Conservation (phyloP, 2,113 vertebrate genomes). For the Notothenia rossii region DNA sequence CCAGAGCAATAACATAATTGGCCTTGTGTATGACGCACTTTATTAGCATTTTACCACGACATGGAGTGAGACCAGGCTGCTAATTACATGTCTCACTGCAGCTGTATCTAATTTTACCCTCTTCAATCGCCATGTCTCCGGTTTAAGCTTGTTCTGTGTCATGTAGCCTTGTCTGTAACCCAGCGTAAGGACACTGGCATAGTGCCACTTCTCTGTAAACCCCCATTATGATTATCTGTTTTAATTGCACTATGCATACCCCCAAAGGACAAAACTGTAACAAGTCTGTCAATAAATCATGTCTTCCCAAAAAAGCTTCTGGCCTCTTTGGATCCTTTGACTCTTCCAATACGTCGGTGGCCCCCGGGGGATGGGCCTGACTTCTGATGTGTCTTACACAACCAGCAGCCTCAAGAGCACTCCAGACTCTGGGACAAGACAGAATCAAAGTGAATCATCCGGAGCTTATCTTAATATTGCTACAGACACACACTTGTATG, state of each 20-base stretch:
- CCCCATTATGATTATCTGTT: conserved; percentile 21
- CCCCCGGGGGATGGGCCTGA: conserved; percentile 1
- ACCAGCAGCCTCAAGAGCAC: conserved; percentile 19
- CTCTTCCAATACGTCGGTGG: conserved; percentile 17
- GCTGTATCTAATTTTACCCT: not conserved
- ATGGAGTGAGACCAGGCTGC: not conserved
- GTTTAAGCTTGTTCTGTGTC: not conserved
- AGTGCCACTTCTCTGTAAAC: conserved; percentile 15
- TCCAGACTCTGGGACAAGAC: conserved; percentile 16
- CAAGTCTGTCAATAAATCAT: conserved; percentile 53
- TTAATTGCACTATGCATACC: conserved; percentile 34
- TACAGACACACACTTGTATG: not conserved
- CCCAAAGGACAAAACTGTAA: conserved; percentile 14
- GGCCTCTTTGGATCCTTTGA: conserved; percentile 55
- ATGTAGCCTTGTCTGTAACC: not conserved
- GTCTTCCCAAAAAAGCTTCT: conserved; percentile 14
- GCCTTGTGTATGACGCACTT: not conserved
- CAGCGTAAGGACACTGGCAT: conserved; percentile 12
- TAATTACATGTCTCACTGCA: conserved; percentile 1
- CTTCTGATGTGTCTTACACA: conserved; percentile 46
- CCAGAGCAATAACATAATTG: not conserved
- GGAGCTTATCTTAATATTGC: conserved; percentile 5
- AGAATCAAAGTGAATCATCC: conserved; percentile 30
- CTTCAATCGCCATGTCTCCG: not conserved
- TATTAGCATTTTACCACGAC: not conserved